A percentile compares a stretch with the other conserved stretches of the same genome.
Conservation (phyloP, 1,140 invertebrate genomes). For the Ceratina calcarata region DNA sequence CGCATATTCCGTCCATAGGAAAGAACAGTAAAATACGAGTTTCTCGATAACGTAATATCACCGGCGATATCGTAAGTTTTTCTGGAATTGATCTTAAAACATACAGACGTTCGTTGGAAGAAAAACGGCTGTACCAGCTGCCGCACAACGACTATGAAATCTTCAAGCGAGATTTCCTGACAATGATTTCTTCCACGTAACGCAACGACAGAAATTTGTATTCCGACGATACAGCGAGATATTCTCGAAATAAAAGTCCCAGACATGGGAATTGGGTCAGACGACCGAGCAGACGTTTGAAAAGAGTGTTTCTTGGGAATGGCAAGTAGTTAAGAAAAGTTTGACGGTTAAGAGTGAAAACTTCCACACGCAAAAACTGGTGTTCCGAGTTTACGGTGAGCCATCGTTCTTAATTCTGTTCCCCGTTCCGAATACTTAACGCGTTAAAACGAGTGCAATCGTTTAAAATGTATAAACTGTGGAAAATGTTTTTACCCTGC, state of each 20-base stretch:
- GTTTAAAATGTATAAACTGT: neutral
- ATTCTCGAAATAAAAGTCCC: neutral
- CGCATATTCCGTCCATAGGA: too few relatives aligned
- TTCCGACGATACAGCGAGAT: neutral
- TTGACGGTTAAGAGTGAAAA: neutral
- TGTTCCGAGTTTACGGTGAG: neutral
- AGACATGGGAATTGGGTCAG: neutral
- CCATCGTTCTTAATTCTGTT: neutral
- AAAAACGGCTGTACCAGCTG: neutral
- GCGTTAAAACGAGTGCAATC: neutral
- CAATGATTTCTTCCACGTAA: too few relatives aligned
- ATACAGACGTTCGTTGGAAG: neutral
- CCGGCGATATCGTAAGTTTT: conserved; percentile 16
- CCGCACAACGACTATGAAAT: neutral
- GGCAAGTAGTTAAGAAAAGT: neutral
- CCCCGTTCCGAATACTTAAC: neutral
- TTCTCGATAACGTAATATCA: conserved; percentile 6
- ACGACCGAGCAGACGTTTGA: neutral
- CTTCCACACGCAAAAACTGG: neutral
- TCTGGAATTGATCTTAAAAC: conserved; percentile 23
- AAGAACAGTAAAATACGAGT: neutral
- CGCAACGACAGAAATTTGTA: neutral
- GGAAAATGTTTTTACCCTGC: neutral
- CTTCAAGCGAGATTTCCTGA: neutral
- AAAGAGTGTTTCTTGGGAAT: neutral